Evolutionary conservation across 1,140 invertebrate species (phyloP).

Genomic region (Drosophila grimshawi): DNA sequence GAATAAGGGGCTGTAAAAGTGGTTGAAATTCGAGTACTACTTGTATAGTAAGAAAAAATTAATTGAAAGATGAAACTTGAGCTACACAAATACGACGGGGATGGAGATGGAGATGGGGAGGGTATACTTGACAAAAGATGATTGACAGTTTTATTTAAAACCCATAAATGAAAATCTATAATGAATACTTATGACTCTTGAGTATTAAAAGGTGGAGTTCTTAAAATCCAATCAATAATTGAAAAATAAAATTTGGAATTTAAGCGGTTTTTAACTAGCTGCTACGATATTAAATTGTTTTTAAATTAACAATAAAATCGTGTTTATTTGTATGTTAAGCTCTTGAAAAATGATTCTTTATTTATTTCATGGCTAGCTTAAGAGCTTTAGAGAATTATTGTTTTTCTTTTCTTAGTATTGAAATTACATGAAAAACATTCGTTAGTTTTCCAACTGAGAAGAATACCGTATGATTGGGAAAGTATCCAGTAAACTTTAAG

Average conservation of each 20-base stretch:
- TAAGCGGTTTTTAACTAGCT: conserved; percentile 3
- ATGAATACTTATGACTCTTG: conserved; percentile 11
- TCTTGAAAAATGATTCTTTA: conserved; percentile 2
- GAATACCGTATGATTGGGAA: no score
- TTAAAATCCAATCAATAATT: conserved; percentile 21
- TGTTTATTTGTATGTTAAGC: conserved; percentile 8
- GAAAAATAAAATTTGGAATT: conserved; percentile 6
- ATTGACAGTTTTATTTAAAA: conserved; percentile 45
- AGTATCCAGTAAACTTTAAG: no score
- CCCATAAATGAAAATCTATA: conserved; percentile 9
- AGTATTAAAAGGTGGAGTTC: background rate
- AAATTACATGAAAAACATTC: background rate
- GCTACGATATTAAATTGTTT: background rate
- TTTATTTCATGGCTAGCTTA: background rate
- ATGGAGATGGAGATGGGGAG: background rate
- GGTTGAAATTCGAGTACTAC: conserved; percentile 29
- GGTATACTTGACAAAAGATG: conserved; percentile 33
- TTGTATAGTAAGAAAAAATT: conserved; percentile 23
- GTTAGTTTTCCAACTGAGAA: no score
- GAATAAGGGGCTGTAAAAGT: conserved; percentile 13
- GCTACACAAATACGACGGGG: conserved; percentile 5
- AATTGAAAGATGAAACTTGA: conserved; percentile 47
- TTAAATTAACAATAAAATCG: background rate
- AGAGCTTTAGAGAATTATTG: background rate
- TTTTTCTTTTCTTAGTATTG: background rate